Evolutionary conservation across 2,888 invertebrate species (phyloP), one percentile per base, ranked within the genome.

Genomic region (Liopterus haemorrhoidalis): DNA sequence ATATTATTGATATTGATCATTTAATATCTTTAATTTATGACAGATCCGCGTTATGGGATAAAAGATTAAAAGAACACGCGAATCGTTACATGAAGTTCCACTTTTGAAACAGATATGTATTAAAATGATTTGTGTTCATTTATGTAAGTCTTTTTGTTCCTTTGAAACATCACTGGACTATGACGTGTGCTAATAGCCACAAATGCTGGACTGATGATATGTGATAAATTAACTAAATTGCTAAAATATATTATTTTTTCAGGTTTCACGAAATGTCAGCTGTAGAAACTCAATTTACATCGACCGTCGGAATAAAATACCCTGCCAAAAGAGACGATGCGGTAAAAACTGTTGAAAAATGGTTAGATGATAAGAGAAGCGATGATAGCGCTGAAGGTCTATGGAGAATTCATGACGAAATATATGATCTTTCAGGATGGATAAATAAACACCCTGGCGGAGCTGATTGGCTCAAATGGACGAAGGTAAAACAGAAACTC

Each of bases 371-470:
- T 2, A 82, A 83, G 59, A 71, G 72, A 11, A 62, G 70, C 55
- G 79, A 81, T 52, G 86, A 86, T 53, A 81, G 80, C 2, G 83
- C 84, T 0, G 84, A 85, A 62, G 79, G 78, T n/a, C 64, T 86
- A 2, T 89, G 89, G 89, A 73, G 89, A 52, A 74, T 89, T 14
- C 72, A 82, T 53, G 75, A 88, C 64, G 70, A 72, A 31, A 69
- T 96, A 15, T 96, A 95, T 65, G 90, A 96, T 67, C 74, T 97
- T 16, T 79, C 80, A 0, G 73, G 76, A 14, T 97, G 92, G 63
- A 70, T 86, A 4, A 66, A 78, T 3, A 73, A 70, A 32, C 96
- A 96, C 72, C 96, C 95, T 0, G 92, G 93, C 22, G 90, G 94
- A 1, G 58, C 71, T 0, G 81, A 83, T 60, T 90, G 88, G 88